phyloP scores from a whole-genome alignment of 1,140 invertebrate species.

The Nasonia vitripennis region DNA sequence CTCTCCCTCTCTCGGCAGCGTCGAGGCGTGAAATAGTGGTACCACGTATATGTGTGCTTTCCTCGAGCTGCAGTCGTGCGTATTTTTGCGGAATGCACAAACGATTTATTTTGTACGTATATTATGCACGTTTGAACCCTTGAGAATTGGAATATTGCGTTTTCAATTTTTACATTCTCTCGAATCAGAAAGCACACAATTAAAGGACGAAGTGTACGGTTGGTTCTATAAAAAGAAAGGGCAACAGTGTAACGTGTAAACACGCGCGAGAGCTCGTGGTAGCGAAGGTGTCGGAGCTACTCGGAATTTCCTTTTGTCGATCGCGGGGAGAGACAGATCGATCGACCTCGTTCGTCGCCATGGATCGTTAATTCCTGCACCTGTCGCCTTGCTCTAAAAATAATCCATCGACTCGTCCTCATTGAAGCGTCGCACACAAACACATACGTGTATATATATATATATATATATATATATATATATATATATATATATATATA shows the following conservation, averaged over 20 bases:
- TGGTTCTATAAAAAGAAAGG: background rate
- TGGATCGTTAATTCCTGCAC: constrained; percentile 58
- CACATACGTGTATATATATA: background rate
- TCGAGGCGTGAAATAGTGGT: too few relatives aligned
- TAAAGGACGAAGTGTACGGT: background rate
- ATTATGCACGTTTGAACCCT: background rate
- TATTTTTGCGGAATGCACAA: too few relatives aligned
- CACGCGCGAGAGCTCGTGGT: background rate
- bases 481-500: too few relatives aligned
- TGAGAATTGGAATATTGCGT: background rate
- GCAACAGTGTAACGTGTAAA: background rate
- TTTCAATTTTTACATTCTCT: background rate
- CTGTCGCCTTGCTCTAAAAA: constrained; percentile 55
- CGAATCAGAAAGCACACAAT: background rate
- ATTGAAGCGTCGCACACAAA: constrained; percentile 50
- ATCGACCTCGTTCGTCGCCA: constrained; percentile 55
- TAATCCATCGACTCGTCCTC: constrained; percentile 57
- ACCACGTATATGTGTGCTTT: too few relatives aligned
- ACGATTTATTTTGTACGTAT: background rate
- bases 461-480: too few relatives aligned
- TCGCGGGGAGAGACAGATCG: constrained; percentile 48
- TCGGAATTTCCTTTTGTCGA: constrained; percentile 21
- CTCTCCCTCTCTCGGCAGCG: too few relatives aligned
- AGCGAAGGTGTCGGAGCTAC: background rate
- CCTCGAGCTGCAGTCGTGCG: too few relatives aligned